Evolutionary conservation across 2,113 vertebrate species (phyloP), one percentile per base, ranked within the genome.

Genomic region (Arothron firmamentum): DNA sequence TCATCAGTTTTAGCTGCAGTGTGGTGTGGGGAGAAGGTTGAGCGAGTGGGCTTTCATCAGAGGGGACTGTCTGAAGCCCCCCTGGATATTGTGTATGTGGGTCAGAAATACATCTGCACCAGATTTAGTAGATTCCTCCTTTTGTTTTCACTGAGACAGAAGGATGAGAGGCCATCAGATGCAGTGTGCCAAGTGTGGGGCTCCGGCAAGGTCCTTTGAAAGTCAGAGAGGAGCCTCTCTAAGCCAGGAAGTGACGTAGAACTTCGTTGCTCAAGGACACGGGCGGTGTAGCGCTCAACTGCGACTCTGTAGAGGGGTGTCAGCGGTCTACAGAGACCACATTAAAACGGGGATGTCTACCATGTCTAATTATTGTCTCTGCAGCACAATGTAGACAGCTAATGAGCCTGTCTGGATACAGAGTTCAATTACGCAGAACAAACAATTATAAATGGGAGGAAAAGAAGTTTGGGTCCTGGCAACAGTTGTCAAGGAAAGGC

Each of bases 321-420:
- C 52, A 57, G 56, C 59, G 55, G 80, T 75, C 59, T 47, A 52
- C 46, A 28, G 65, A 64, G 71, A 63, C 52, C 62, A 55, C 42
- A 70, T 71, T 70, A 62, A 58, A 41, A 57, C 60, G 57, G 56
- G 64, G 67, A 72, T 58, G 51, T 75, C 78, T 57, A 57, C 23
- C 60, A 51, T 56, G 62, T 74, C 78, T 81, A 79, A 84, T 80
- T 65, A 76, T 65, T 67, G 65, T 77, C 71, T 56, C 65, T 31
- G 52, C 55, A 58, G 50, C 56, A 6, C 19, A 55, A 61, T 66
- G 74, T 77, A 57, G 55, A 52, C 60, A 57, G 52, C 58, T 72
- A 59, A 70, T 74, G 59, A 67, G 67, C 66, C 57, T 62, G 51
- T 60, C 61, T 67, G 48, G 74, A 72, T 49, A 69, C 56, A 71